phyloP scores from a whole-genome alignment of 2,797 vertebrate genomes.

The Anableps anableps region DNA sequence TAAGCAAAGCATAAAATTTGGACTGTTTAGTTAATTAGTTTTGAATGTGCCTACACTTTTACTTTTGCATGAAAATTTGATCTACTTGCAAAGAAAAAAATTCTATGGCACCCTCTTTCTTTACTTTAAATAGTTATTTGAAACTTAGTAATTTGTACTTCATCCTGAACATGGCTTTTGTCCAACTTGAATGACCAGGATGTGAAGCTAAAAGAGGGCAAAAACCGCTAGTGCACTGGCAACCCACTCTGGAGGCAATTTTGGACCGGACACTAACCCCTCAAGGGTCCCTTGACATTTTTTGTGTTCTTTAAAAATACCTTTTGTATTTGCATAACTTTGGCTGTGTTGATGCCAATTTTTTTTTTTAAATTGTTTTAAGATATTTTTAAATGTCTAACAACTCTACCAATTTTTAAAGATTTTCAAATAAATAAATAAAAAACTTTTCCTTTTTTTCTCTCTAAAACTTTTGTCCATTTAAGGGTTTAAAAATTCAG shows the following conservation, averaged over 20 bases:
- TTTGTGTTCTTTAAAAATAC: neutral
- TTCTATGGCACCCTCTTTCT: neutral
- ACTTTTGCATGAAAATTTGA: neutral
- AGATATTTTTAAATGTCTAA: neutral
- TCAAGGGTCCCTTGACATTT: neutral
- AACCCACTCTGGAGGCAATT: neutral
- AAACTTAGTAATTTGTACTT: neutral
- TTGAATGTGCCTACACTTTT: neutral
- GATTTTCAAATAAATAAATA: neutral
- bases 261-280: neutral
- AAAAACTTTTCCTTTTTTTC: neutral
- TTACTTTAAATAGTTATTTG: neutral
- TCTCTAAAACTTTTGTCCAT: neutral
- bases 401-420: neutral
- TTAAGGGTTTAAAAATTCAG: neutral
- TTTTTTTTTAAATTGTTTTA: neutral
- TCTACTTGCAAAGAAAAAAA: neutral
- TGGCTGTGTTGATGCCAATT: neutral
- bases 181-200: neutral
- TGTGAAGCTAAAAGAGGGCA: neutral
- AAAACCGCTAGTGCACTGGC: neutral
- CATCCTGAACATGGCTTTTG: neutral
- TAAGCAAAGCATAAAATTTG: neutral
- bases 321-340: neutral
- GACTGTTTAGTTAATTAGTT: neutral